phyloP scores from a whole-genome alignment of 2,113 vertebrate species.

The Ageneiosus marmoratus region DNA sequence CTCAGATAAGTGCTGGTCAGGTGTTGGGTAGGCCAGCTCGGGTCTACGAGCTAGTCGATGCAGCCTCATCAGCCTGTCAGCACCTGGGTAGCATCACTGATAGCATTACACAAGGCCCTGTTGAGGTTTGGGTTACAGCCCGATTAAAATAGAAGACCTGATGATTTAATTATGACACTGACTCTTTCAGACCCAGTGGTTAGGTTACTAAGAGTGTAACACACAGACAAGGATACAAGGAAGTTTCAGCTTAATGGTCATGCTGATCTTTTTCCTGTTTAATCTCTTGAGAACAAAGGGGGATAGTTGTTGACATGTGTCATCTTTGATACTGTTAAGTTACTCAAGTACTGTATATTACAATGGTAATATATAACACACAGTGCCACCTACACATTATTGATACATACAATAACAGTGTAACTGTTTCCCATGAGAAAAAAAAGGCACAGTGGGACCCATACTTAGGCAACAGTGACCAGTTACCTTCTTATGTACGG shows the following conservation, averaged over 20 bases:
- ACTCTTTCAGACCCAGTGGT: constrained; percentile 83
- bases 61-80: constrained; percentile 58
- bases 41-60: constrained; percentile 37
- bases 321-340: neutral
- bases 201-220: constrained; percentile 78
- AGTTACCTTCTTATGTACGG: constrained; percentile 80
- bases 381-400: neutral
- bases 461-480: constrained; percentile 72
- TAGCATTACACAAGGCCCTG: constrained; percentile 65
- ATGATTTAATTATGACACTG: constrained; percentile 97
- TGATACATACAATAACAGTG: neutral
- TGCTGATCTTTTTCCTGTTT: constrained; percentile 20
- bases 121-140: constrained; percentile 79
- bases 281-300: neutral
- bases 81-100: constrained; percentile 29
- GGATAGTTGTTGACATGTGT: neutral
- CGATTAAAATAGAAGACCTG: constrained; percentile 78
- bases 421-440: neutral
- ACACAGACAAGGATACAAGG: constrained; percentile 8
- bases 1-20: constrained; percentile 69
- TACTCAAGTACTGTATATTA: neutral
- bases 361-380: neutral
- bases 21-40: constrained; percentile 63
- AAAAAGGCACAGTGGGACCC: constrained; percentile 69
- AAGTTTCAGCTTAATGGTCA: constrained; percentile 20